Base-by-base conservation (phyloP, 2,888 invertebrate genomes). In the Thysanoteuthis rhombus region DNA sequence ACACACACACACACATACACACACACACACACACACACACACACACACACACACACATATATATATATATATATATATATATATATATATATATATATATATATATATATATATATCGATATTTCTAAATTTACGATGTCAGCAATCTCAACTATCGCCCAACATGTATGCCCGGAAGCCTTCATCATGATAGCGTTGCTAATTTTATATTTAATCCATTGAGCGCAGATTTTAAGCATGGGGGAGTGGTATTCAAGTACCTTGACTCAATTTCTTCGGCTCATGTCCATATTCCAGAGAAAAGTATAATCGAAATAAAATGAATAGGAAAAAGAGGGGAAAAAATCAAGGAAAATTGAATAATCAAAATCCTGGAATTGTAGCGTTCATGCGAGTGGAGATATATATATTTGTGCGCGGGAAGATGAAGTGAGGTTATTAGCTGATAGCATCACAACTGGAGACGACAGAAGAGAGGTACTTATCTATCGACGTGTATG, bases 171-270 rank as follows among this genome's bases (percentile, higher is more conserved):
- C 75, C 75, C n/a, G 75, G n/a, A n/a, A 12, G 75, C 75, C 75
- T 75, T 75, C 75, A 75, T 75, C 75, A 75, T 75, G 75, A 75
- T 75, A 75, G n/a, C 75, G 75, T 75, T n/a, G 75, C n/a, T 75
- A 75, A 75, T 75, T 75, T 75, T 75, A 75, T 12, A 75, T 75
- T 75, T 75, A 75, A 75, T 75, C n/a, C 75, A 75, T 75, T 4
- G 75, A 75, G n/a, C n/a, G 75, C n/a, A n/a, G n/a, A 75, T n/a
- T 75, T 75, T 75, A n/a, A 12, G 6, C 12, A n/a, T 75, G n/a
- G 10, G 75, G 75, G n/a, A 1, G 10, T 22, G 75, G 22, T 5
- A 16, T 75, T 22, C 32, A 75, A 75, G 75, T n/a, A 75, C 1
- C n/a, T n/a, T n/a, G 75, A n/a, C 75, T 10, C 16, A n/a, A n/a